Base-by-base conservation (phyloP, 2,797 vertebrate genomes). In the Tokudaia muenninki region DNA sequence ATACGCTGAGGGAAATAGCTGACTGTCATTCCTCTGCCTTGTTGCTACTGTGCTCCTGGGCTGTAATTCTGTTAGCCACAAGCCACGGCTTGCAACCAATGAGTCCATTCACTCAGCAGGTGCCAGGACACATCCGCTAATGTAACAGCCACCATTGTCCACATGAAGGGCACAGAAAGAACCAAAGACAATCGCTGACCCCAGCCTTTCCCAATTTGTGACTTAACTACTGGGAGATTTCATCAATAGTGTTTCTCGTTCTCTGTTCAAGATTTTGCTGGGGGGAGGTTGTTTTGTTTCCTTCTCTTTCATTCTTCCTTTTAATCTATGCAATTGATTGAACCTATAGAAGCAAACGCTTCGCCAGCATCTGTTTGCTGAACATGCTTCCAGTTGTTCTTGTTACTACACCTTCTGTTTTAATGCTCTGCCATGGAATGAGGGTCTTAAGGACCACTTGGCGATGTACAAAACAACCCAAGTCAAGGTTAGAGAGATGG, bases 1-100 rank as follows among this genome's bases (percentile, higher is more conserved):
- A 31, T 44, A 67, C 94, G 82, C 86, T 74, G 88, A 87, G 61
- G 86, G 74, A 94, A 94, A 77, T 95, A 87, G 87, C 41, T 80
- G 31, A n/a, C 81, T 52, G n/a, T 41, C 93, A 4, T 61, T 88
- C 29, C 77, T 96, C 95, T 52, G 31, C 93, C 74, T 92, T 91
- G 41, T 75, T 93, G 63, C 44, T 47, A 80, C 67, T 65, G 41
- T 13, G 31, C 19, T 21, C 29, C 22, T 37, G 83, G 82, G 70
- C 24, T 37, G 10, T 84, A 80, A 22, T 65, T 91, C 94, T 90
- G 6, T 92, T 87, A 77, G 41, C 80, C 50, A 5, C 13, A 59
- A 86, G 74, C 24, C 70, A 63, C 1, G 41, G 86, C 55, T 79
- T 47, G 55, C 61, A 24, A 4, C 59, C 1, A 5, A 75, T 24